Conservation (phyloP, 2,113 vertebrate species). For the Lophotis ruficrista region DNA sequence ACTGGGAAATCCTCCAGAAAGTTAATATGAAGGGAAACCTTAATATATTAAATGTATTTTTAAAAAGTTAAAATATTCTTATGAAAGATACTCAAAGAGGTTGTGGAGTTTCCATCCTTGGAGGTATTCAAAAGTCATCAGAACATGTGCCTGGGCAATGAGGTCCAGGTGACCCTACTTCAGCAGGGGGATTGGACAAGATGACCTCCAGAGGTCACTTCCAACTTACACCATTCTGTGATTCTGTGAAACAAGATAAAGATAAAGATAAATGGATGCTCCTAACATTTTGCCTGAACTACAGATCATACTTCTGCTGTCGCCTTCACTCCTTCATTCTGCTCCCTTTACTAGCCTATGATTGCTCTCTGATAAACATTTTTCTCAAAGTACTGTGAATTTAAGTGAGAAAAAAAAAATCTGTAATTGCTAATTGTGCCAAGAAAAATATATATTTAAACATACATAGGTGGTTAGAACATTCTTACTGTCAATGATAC, state of each 20-base stretch:
- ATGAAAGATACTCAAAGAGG: background rate
- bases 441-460: background rate
- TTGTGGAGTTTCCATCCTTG: background rate
- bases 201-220: background rate
- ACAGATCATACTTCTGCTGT: background rate
- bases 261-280: background rate
- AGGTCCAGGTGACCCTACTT: background rate
- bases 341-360: background rate
- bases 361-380: background rate
- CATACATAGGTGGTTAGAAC: background rate
- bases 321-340: background rate
- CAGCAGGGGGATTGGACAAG: background rate
- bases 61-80: background rate
- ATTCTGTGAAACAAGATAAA: background rate
- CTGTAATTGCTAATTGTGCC: background rate
- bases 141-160: background rate
- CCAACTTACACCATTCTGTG: background rate
- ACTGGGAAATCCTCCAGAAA: background rate
- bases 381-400: background rate
- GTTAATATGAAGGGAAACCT: background rate
- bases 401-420: background rate
- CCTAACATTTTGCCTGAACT: background rate
- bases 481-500: background rate
- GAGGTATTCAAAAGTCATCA: background rate
- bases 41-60: background rate